Evolutionary conservation across 2,797 vertebrate genomes (phyloP), one percentile per base, ranked within the genome.

Genomic region (Ciconia nigra): DNA sequence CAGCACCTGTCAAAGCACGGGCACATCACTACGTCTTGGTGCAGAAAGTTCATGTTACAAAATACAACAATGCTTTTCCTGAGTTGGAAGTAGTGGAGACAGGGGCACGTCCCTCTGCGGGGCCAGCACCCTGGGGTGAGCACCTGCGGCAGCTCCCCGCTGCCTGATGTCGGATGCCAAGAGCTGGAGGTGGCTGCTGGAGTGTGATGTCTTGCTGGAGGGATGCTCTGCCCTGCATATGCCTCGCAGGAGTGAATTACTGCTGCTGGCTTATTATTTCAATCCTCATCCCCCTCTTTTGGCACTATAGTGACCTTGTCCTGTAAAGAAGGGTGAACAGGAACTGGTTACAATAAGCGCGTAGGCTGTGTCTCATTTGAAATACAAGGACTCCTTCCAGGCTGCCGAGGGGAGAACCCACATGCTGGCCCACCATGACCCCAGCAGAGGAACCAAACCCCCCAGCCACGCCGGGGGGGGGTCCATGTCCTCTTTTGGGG

Each of bases 21-120:
- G 16, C 65, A 58, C 3, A 0, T 39, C 47, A 13, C 41, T 13
- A 3, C 6, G 1, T 33, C 33, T 46, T 28, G 72, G 22, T 44
- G 44, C 42, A 58, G 51, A 73, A 84, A 62, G 39, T 65, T 87
- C 37, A 0, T 52, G 33, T 96, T 91, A 78, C 11, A 81, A 46
- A 71, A 47, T 13, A 39, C 49, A 33, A 11, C 67, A 66, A 13
- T 0, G 7, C 25, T 88, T 78, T 66, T 59, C 52, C 62, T 2
- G 1, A 82, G 73, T 35, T 22, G 46, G 79, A 93, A 82, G 90
- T 72, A 92, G 78, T 3, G 59, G 59, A 31, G 77, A 16, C 71
- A 62, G 73, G 0, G 0, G 28, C 15, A 8, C 2, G 9, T 46
- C 47, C 57, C 37, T 16, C 18, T 7, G 28, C 0, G 0, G n/a